Evolutionary conservation across 2,888 invertebrate genomes (phyloP).

Genomic region (Panzeria rudis): DNA sequence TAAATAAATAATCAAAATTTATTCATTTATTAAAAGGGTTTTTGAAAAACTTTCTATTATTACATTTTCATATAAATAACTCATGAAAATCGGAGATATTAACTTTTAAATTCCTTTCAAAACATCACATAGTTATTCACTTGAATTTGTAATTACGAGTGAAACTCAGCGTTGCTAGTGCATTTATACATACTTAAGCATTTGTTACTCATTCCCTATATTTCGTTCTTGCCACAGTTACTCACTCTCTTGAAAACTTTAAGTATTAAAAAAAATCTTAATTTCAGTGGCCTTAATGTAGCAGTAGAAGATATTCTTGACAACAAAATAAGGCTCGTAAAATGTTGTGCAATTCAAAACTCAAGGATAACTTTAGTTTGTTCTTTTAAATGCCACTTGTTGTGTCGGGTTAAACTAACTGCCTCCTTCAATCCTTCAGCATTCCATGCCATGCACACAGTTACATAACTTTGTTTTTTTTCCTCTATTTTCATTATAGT

Average conservation of each 20-base stretch:
- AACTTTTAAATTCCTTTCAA: neutral
- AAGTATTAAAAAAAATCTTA: slow-evolving; percentile 8
- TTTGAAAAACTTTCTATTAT: too few relatives aligned
- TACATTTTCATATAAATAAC: too few relatives aligned
- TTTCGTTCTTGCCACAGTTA: neutral
- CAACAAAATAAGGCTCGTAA: slow-evolving; percentile 2
- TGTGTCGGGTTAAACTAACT: slow-evolving; percentile 41
- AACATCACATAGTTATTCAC: slow-evolving; percentile 57
- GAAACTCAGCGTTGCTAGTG: slow-evolving; percentile 32
- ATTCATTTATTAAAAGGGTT: too few relatives aligned
- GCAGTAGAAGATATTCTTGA: slow-evolving; percentile 35
- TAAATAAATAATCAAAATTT: too few relatives aligned
- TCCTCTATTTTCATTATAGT: neutral
- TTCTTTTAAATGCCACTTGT: slow-evolving; percentile 52
- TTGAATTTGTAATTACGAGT: slow-evolving; percentile 57
- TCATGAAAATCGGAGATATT: neutral
- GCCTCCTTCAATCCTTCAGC: slow-evolving; percentile 19
- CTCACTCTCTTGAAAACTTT: neutral
- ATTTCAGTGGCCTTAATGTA: slow-evolving; percentile 21
- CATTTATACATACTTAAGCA: slow-evolving; percentile 6
- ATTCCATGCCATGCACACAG: neutral
- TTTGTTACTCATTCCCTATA: neutral
- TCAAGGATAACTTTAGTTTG: slow-evolving; percentile 49
- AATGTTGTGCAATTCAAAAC: slow-evolving; percentile 37
- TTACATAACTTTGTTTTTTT: neutral